Evolutionary conservation across 2,797 vertebrate genomes (phyloP), one percentile per base, ranked within the genome.

Genomic region (Nannoperca australis): DNA sequence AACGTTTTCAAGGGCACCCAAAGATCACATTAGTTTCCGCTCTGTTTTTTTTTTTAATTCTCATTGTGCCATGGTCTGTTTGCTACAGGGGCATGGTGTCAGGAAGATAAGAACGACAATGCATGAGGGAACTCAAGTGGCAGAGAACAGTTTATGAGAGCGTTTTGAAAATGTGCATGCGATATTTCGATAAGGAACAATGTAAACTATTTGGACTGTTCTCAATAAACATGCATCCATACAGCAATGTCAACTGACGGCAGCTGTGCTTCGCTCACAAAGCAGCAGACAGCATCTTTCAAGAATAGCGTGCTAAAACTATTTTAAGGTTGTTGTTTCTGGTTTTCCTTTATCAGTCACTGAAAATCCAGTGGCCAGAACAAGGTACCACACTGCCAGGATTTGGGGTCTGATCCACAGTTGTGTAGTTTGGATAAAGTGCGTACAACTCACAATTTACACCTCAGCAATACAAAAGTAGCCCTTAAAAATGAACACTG

Each of bases 31-130:
- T 79, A 59, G 65, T 86, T 90, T 85, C 81, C 55, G 36, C 42
- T 68, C 45, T 38, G 17, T 36, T 75, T 62, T 64, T 36, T 74
- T 66, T 62, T 82, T 62, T 61, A 14, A 78, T 84, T 83, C 71
- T 85, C 83, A 88, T 92, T 92, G 90, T 91, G 89, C 82, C 67
- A 3, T 18, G 38, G 71, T 71, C 54, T 85, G 85, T 92, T 92
- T 90, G 85, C 90, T 79, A 66, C 85, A 81, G 83, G 79, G 86
- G 64, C 81, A 90, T 81, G 89, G 81, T 90, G 89, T 93, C 89
- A 91, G 84, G 60, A 76, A 90, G 91, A 93, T 93, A 93, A 93
- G 91, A 76, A 76, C 73, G 79, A 91, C 91, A 93, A 91, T 92
- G 85, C 73, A 66, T 0, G 49, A 79, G 76, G 80, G 74, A 85